These are phyloP conservation scores for Silurus asotus DNA, from an alignment of 2,113 vertebrate species.

Conservation along the genomic window DNA sequence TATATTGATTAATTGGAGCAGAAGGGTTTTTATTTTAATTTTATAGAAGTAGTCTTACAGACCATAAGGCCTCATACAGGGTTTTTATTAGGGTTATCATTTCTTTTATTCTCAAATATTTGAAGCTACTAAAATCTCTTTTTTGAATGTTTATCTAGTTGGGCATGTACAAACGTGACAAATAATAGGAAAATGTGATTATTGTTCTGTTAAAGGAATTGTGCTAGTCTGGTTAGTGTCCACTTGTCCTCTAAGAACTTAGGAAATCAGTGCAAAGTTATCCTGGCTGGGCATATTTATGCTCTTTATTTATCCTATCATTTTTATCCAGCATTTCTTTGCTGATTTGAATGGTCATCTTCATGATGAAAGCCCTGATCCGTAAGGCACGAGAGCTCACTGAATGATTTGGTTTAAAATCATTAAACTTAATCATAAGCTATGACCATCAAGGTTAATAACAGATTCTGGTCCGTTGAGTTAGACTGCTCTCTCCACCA, in stretches of 20 bases:
- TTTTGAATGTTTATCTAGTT: not conserved
- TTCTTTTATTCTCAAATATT: not conserved
- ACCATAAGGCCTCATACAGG: not conserved
- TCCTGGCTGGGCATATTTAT: not conserved
- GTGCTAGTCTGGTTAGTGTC: not conserved
- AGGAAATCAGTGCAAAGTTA: not conserved
- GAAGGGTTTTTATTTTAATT: not conserved
- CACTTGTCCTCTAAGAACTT: not conserved
- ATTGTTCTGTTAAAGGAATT: not conserved
- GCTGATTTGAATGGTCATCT: not conserved
- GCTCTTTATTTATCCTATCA: not conserved
- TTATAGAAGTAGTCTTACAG: not conserved
- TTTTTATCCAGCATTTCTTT: not conserved
- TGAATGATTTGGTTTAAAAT: not conserved
- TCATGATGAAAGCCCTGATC: not conserved
- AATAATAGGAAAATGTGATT: not conserved
- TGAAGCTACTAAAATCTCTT: not conserved
- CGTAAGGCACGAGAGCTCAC: not conserved
- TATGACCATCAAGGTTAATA: not conserved
- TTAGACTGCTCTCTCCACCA: not conserved
- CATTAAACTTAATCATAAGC: not conserved
- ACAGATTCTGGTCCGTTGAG: not conserved
- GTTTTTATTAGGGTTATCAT: not conserved
- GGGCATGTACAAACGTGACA: not conserved
- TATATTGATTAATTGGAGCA: not conserved